A percentile compares a stretch with the other conserved stretches of the same genome.
These are phyloP conservation scores for Numenius arquata DNA, from an alignment of 2,113 vertebrate species.

Conservation along the genomic window DNA sequence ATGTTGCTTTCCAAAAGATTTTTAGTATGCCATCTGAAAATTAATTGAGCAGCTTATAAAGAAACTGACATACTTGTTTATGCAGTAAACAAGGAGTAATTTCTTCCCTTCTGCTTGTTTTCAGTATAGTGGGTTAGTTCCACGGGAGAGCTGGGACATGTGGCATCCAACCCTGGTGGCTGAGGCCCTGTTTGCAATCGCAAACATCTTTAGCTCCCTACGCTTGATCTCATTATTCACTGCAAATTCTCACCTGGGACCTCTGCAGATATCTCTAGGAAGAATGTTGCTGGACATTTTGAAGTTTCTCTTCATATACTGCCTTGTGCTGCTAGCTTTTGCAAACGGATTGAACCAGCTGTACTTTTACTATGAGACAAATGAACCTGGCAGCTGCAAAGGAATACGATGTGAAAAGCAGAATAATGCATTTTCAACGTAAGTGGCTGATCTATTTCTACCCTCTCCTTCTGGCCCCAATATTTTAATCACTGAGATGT, in stretches of 20 bases:
- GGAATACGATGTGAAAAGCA: slow-evolving; percentile 91
- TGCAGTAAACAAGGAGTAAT: slow-evolving; percentile 4
- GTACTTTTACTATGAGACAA: slow-evolving; percentile 91
- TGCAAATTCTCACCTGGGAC: slow-evolving; percentile 96
- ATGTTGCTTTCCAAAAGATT: not conserved
- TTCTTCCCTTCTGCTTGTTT: slow-evolving; percentile 50
- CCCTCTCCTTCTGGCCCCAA: fast-evolving
- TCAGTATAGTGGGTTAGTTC: slow-evolving; percentile 82
- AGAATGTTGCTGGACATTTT: slow-evolving; percentile 99
- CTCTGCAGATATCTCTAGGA: slow-evolving; percentile 96
- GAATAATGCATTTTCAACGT: slow-evolving; percentile 98
- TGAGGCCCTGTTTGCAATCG: slow-evolving; percentile 94
- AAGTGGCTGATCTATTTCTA: slow-evolving; percentile 63
- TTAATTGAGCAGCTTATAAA: not conserved
- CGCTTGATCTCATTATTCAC: slow-evolving; percentile 97
- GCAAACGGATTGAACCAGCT: slow-evolving; percentile 97
- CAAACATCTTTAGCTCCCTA: slow-evolving; percentile 98
- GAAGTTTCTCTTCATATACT: slow-evolving; percentile 99
- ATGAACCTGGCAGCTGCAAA: slow-evolving; percentile 76
- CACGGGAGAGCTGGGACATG: slow-evolving; percentile 87
- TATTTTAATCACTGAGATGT: not conserved
- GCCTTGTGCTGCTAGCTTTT: slow-evolving; percentile 93
- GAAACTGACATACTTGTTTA: not conserved
- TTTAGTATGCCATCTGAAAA: not conserved
- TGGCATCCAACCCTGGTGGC: slow-evolving; percentile 96